Evolutionary conservation across 2,113 vertebrate species (phyloP), one percentile per base, ranked within the genome.

Genomic region (Oncorhynchus clarkii): DNA sequence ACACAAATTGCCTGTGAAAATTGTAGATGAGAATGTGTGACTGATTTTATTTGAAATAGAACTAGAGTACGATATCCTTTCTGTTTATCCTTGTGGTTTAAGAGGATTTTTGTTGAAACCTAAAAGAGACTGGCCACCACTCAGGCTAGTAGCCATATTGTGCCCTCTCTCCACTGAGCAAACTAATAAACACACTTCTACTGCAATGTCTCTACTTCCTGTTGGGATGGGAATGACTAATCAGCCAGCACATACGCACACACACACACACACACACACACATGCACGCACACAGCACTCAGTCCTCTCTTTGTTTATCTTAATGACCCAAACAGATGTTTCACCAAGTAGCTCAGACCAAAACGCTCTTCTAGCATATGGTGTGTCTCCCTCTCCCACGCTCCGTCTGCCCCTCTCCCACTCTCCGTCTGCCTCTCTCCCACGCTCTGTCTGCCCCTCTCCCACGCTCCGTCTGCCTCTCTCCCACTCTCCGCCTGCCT

Each of bases 21-120:
- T 75, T 34, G 80, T 39, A 54, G 48, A 3, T 14, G 31, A 79
- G 69, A 81, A 85, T 69, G 75, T 71, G 79, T 82, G 77, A 84
- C 86, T 84, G 74, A 74, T 24, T 60, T 71, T 9, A 68, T 71
- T 82, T 66, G 67, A 62, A 49, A 71, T 78, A 78, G 72, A 78
- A 75, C 49, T 62, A 39, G 20, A 74, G 6, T 59, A 22, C 67
- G 60, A 64, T 26, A 64, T 57, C 14, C 1, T 51, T 51, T 51
- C 14, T 51, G 49, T 12, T 51, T 51, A 16, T 51, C 39, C 7
- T 39, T 39, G 39, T 39, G 39, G 39, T 39, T 39, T 39, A 9
- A 39, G 39, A 9, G 0, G 8, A 2, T 12, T 49, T 49, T 49
- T 49, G 48, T 12, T 49, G 8, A 9, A 49, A 49, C 2, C 5